Conservation (phyloP, 92 coral and sea anemone species). For the Virgularia gustaviana region DNA sequence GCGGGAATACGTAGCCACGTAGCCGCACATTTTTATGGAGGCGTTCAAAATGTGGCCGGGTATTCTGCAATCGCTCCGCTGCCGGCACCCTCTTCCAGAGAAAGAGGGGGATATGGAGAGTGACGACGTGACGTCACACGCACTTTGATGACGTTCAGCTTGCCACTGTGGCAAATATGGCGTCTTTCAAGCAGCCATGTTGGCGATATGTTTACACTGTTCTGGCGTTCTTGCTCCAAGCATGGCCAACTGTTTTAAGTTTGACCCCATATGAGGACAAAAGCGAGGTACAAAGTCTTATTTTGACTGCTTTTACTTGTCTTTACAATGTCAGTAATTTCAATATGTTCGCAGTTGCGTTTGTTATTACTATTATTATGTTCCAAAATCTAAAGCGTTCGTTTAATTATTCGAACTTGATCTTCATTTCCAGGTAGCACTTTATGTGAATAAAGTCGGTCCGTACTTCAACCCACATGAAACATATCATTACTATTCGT, state of each 20-base stretch:
- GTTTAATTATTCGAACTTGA: too few relatives aligned
- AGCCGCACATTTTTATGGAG: too few relatives aligned
- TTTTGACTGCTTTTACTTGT: not conserved
- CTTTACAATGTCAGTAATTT: not conserved
- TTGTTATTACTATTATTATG: not conserved
- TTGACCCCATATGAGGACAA: constrained; percentile 56
- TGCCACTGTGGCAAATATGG: constrained; percentile 49
- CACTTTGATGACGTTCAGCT: not conserved
- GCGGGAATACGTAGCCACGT: too few relatives aligned
- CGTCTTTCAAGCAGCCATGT: constrained; percentile 35
- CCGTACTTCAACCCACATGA: constrained; percentile 98
- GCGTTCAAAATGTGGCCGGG: too few relatives aligned
- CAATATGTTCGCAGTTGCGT: not conserved
- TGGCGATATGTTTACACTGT: not conserved
- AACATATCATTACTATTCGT: constrained; percentile 84
- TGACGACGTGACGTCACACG: constrained; percentile 20
- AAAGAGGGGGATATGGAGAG: too few relatives aligned
- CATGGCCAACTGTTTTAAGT: constrained; percentile 22
- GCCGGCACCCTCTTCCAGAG: too few relatives aligned
- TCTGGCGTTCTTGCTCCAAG: constrained; percentile 18
- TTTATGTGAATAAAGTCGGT: constrained; percentile 96
- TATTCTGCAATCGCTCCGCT: too few relatives aligned
- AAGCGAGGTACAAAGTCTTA: constrained; percentile 47
- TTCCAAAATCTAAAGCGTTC: not conserved
- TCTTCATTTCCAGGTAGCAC: constrained; percentile 61